Evolutionary conservation across 1,140 invertebrate species (phyloP).

Genomic region (Fopius arisanus): DNA sequence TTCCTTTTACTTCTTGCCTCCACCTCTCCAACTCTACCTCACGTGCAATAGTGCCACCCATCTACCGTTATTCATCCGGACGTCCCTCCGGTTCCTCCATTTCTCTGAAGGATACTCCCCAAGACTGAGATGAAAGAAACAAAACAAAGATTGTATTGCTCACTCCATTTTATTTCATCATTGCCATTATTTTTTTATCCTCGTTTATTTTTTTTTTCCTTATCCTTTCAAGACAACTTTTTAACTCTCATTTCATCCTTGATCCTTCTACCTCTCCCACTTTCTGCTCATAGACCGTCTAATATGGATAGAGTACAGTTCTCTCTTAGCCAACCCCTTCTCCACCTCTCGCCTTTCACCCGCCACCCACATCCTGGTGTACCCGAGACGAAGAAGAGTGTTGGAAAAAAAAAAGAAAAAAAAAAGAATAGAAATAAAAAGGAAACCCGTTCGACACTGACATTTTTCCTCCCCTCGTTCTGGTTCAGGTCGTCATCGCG

Average conservation of each 20-base stretch:
- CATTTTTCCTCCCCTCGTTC: neutral
- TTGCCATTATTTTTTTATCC: neutral
- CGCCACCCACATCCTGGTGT: constrained; percentile 43
- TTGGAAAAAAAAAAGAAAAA: neutral
- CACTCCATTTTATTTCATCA: neutral
- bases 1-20: constrained; percentile 25
- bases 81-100: constrained; percentile 18
- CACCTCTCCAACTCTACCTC: constrained; percentile 27
- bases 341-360: constrained; percentile 26
- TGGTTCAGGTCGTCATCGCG: neutral
- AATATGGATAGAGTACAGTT: neutral
- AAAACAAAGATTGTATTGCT: neutral
- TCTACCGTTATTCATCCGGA: constrained; percentile 34
- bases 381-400: constrained; percentile 21
- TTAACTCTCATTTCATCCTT: constrained; percentile 33
- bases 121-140: neutral
- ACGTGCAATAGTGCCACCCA: constrained; percentile 25
- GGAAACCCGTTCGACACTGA: neutral
- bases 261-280: constrained; percentile 30
- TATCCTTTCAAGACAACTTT: constrained; percentile 11
- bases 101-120: neutral
- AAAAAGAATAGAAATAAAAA: neutral
- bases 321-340: neutral
- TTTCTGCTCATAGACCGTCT: constrained; percentile 2
- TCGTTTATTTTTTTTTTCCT: constrained; percentile 13